These are phyloP conservation scores for Sebastes taczanowskii DNA, from an alignment of 2,797 vertebrate genomes.

Conservation along the genomic window DNA sequence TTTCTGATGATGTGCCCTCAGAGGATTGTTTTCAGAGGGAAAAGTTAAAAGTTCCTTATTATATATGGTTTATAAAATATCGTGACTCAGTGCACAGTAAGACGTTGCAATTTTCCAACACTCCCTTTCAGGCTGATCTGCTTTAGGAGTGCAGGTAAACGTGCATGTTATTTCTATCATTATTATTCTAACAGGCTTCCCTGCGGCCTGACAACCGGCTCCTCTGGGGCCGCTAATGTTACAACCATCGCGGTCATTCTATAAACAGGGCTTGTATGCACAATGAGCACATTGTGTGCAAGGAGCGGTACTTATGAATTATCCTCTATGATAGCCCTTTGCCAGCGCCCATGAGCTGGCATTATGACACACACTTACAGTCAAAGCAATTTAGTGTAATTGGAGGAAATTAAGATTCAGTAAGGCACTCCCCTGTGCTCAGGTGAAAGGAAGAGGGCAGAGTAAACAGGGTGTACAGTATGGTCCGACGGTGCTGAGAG, in stretches of 20 bases:
- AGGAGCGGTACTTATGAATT: conserved; percentile 52
- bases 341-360: conserved; percentile 37
- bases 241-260: conserved; percentile 66
- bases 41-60: conserved; percentile 65
- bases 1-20: conserved; percentile 62
- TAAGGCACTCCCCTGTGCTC: conserved; percentile 1
- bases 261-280: conserved; percentile 64
- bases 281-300: conserved; percentile 79
- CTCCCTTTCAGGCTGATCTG: conserved; percentile 13
- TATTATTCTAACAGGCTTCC: conserved; percentile 76
- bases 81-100: conserved; percentile 32
- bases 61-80: conserved; percentile 56
- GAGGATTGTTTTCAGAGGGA: conserved; percentile 68
- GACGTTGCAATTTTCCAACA: conserved; percentile 20
- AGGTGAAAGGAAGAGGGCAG: conserved; percentile 59
- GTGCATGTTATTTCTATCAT: conserved; percentile 73
- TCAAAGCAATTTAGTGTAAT: conserved; percentile 29
- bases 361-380: conserved; percentile 45
- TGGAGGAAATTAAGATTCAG: conserved; percentile 52
- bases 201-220: conserved; percentile 63
- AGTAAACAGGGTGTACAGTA: conserved; percentile 49
- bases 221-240: conserved; percentile 73
- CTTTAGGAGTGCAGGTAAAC: conserved; percentile 57
- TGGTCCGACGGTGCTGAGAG: conserved; percentile 14
- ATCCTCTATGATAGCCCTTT: conserved; percentile 51